phyloP scores from a whole-genome alignment of 2,797 vertebrate genomes.

The Gadopsis marmoratus region DNA sequence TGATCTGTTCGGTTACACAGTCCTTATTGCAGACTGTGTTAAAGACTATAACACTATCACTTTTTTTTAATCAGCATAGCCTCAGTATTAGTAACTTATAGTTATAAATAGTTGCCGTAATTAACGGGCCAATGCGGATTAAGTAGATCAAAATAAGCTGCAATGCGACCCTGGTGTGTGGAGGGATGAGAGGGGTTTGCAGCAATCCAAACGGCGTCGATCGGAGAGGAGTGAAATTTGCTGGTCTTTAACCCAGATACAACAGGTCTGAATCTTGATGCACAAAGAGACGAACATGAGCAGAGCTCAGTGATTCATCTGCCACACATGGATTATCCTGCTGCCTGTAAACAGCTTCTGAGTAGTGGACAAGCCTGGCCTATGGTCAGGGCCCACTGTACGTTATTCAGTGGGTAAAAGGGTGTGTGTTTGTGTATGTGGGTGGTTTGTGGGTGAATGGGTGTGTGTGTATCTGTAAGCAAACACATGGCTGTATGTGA shows the following conservation, averaged over 20 bases:
- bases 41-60: too few species aligned
- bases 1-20: conserved; percentile 50
- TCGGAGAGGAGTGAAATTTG: conserved; percentile 31
- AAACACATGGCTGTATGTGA: conserved; percentile 25
- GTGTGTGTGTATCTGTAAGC: conserved; percentile 9
- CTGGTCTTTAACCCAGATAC: conserved; percentile 57
- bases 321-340: conserved; percentile 61
- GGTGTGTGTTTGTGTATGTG: conserved; percentile 9
- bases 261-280: conserved; percentile 69
- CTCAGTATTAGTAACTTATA: too few species aligned
- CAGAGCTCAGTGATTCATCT: conserved; percentile 70
- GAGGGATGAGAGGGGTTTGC: background rate
- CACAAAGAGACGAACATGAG: conserved; percentile 62
- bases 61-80: too few species aligned
- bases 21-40: conserved; percentile 8
- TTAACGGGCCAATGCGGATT: conserved; percentile 69
- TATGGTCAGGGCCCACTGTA: conserved; percentile 54
- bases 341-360: conserved; percentile 70
- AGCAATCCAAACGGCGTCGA: conserved; percentile 24
- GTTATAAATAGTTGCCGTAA: conserved; percentile 54
- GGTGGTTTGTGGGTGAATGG: background rate
- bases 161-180: conserved; percentile 21
- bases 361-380: conserved; percentile 62
- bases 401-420: conserved; percentile 48
- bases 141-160: conserved; percentile 50